These are phyloP conservation scores for Myiopsitta monachus DNA, from an alignment of 2,113 vertebrate genomes.

Conservation along the genomic window DNA sequence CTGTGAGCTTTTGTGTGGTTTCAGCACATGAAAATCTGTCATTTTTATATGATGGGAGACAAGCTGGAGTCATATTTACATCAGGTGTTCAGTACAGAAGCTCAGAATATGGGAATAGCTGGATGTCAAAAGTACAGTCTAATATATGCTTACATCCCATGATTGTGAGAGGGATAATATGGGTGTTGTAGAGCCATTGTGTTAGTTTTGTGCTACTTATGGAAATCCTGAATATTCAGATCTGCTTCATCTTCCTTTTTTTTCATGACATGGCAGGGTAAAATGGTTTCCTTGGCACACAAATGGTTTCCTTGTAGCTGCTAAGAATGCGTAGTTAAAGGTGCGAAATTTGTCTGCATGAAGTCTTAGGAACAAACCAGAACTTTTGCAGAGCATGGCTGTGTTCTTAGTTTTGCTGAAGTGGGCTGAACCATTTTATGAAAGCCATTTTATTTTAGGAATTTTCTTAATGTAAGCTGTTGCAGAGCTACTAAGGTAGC, in stretches of 20 bases:
- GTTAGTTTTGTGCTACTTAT: not conserved
- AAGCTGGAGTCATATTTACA: not conserved
- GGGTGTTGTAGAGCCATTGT: not conserved
- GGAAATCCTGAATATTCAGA: not conserved
- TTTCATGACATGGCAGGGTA: not conserved
- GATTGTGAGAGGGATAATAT: not conserved
- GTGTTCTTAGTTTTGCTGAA: not conserved
- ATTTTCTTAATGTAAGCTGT: not conserved
- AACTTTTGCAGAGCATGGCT: not conserved
- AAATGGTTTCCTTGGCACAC: not conserved
- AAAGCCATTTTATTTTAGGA: not conserved
- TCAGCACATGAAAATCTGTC: not conserved
- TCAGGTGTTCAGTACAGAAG: not conserved
- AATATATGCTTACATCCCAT: not conserved
- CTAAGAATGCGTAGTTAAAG: not conserved
- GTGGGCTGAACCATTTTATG: not conserved
- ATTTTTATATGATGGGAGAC: not conserved
- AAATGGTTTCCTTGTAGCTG: not conserved
- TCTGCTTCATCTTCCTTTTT: not conserved
- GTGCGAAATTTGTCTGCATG: not conserved
- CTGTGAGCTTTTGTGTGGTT: not conserved
- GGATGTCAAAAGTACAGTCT: not conserved
- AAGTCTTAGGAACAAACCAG: not conserved
- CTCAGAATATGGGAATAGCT: not conserved
- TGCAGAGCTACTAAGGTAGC: not conserved